Conservation (phyloP, 2,888 invertebrate species). For the Trichopria drosophilae region DNA sequence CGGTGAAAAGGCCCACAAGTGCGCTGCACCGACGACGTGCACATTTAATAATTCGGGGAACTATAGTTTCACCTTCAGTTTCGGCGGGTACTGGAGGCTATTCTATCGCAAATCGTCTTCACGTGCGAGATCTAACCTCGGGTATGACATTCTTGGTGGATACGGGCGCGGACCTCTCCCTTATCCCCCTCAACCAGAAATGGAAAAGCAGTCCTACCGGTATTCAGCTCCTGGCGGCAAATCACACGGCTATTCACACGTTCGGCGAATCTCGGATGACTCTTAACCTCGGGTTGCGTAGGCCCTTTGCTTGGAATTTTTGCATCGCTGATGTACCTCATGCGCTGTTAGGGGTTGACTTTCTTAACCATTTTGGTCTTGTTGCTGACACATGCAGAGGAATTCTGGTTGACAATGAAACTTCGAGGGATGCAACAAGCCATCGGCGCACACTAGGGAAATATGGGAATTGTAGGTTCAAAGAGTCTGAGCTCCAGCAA, state of each 20-base stretch:
- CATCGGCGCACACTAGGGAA: too few species aligned
- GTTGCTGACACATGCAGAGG: too few species aligned
- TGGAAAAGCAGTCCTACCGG: background rate
- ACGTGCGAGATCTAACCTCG: background rate
- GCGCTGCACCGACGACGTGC: background rate
- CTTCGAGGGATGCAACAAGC: too few species aligned
- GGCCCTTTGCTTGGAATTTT: background rate
- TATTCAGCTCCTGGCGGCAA: background rate
- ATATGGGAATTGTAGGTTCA: too few species aligned
- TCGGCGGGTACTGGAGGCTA: background rate
- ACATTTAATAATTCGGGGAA: background rate
- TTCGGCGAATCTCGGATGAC: background rate
- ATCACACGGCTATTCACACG: background rate
- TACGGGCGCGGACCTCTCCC: constrained; percentile 1
- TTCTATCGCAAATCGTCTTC: background rate
- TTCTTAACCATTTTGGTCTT: background rate
- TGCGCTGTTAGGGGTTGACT: background rate
- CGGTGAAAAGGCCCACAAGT: background rate
- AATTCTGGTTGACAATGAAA: too few species aligned
- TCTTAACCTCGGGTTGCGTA: background rate
- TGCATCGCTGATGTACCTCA: background rate
- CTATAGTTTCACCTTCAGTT: background rate
- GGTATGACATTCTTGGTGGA: background rate
- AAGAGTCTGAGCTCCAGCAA: too few species aligned
- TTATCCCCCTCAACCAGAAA: background rate